phyloP scores from a whole-genome alignment of 92 coral and sea anemone genomes.

The Epizoanthus ramosus region DNA sequence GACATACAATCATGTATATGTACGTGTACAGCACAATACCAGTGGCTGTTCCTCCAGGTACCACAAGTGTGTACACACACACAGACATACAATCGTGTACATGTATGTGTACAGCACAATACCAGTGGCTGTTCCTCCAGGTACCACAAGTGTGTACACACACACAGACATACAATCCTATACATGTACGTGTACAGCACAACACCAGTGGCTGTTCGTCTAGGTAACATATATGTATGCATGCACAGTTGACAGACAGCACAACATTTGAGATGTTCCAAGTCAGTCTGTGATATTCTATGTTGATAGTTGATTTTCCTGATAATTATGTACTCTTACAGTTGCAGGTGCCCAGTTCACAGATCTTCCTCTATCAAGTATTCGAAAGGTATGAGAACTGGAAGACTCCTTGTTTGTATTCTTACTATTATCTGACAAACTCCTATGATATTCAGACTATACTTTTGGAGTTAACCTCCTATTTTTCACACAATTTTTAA shows the following conservation, averaged over 20 bases:
- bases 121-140: slow-evolving; percentile 44
- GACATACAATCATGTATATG: neutral
- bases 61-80: neutral
- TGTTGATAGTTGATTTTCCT: too few species aligned
- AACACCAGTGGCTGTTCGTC: slow-evolving; percentile 17
- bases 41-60: slow-evolving; percentile 48
- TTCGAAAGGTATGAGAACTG: slow-evolving; percentile 72
- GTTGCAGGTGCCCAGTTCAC: slow-evolving; percentile 71
- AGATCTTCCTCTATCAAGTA: slow-evolving; percentile 87
- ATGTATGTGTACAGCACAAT: neutral
- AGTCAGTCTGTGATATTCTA: too few species aligned
- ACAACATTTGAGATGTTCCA: neutral
- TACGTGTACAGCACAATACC: neutral
- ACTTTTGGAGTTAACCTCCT: too few species aligned
- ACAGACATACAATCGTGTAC: neutral
- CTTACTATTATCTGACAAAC: neutral
- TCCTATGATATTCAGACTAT: too few species aligned
- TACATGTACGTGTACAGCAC: too few species aligned
- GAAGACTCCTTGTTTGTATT: neutral
- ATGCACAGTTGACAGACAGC: too few species aligned
- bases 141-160: neutral
- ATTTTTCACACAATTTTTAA: too few species aligned
- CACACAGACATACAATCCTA: neutral
- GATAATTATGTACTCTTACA: neutral
- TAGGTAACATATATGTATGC: slow-evolving; percentile 30